phyloP scores from a whole-genome alignment of 2,113 vertebrate species.

The Apeltes quadracus region DNA sequence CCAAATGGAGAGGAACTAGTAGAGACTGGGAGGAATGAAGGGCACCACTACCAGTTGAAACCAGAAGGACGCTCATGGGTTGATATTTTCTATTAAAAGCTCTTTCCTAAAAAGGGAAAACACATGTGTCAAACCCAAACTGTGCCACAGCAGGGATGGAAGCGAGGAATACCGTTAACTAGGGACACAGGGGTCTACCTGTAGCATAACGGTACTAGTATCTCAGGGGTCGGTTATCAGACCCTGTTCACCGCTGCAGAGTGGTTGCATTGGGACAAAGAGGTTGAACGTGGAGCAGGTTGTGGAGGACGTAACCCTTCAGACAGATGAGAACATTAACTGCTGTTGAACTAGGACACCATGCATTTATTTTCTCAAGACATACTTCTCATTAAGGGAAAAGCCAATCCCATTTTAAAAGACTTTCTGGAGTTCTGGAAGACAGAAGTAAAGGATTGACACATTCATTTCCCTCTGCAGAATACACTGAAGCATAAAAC shows the following conservation, averaged over 20 bases:
- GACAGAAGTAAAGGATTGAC: slow-evolving; percentile 8
- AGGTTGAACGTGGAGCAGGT: too few species aligned
- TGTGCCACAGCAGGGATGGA: neutral
- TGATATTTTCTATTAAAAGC: neutral
- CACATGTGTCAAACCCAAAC: too few species aligned
- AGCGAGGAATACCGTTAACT: neutral
- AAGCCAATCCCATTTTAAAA: neutral
- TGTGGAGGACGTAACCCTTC: neutral
- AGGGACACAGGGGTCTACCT: too few species aligned
- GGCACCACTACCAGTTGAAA: slow-evolving; percentile 9
- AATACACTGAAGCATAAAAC: neutral
- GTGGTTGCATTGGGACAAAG: too few species aligned
- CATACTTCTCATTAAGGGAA: neutral
- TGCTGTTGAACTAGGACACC: too few species aligned
- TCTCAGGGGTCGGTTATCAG: too few species aligned
- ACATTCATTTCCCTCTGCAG: neutral
- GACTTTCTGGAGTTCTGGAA: neutral
- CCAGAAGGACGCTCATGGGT: slow-evolving; percentile 2
- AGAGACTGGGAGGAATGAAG: slow-evolving; percentile 67
- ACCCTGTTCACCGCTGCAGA: too few species aligned
- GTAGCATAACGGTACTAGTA: too few species aligned
- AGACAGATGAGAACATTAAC: too few species aligned
- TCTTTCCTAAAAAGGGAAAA: neutral
- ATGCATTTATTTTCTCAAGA: neutral
- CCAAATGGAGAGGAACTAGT: slow-evolving; percentile 80